Evolutionary conservation across 2,888 invertebrate species (phyloP), one percentile per base, ranked within the genome.

Genomic region (Chironomus riparius): DNA sequence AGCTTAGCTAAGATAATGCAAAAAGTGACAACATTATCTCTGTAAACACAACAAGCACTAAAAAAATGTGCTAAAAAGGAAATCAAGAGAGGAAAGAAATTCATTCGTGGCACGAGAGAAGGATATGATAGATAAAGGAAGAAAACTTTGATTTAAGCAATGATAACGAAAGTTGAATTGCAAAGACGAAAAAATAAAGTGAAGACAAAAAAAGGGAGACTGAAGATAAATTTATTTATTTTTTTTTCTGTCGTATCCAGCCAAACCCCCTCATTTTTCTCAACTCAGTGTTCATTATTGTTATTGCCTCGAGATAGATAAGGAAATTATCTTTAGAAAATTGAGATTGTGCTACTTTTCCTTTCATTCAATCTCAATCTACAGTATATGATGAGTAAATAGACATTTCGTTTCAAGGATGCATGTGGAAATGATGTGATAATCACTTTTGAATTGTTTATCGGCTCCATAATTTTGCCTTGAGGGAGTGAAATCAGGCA

Each of bases 251-350:
- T 38, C 38, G 38, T 10, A 38, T 38, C 38, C 38, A 38, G 2
- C 38, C 38, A 38, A 38, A 38, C 38, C 38, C 38, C 56, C 18
- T 56, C 7, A 18, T 56, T 56, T 56, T 56, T 56, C 18, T 18
- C 56, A 38, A 38, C 56, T 18, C 56, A 56, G n/a, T 65, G 21
- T 65, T 65, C 21, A 24, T 65, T 22, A 65, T 65, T 65, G 65
- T 65, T 65, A 65, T 65, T 65, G 65, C 65, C 65, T 65, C 24
- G n/a, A 65, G 24, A 65, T 65, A 65, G 24, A 65, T 65, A 65
- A 65, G 21, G n/a, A 65, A 65, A 65, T 65, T 65, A 65, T 65
- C 21, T 24, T 65, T 12, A 12, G 65, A 21, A 65, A 22, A 24
- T 65, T 56, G 56, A 56, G 56, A 56, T 56, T 56, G 56, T 18